A percentile compares a stretch with the other conserved stretches of the same genome.
Conservation (phyloP, 2,113 vertebrate species). For the Prinia subflava region DNA sequence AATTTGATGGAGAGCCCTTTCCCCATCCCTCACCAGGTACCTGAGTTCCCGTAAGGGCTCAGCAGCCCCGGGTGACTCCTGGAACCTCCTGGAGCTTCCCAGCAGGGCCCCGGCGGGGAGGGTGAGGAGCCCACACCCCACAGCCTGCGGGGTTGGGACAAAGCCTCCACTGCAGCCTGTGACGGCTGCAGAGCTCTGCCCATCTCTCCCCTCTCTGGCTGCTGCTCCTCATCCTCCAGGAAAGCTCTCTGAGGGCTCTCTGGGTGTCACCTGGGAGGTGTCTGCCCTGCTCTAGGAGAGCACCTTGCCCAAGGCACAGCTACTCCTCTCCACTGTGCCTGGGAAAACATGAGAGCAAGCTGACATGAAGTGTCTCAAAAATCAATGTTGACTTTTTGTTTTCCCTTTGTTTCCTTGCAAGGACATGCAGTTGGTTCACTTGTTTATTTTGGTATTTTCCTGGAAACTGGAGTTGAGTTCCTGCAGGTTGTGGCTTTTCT, state of each 20-base stretch:
- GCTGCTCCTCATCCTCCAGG: neutral
- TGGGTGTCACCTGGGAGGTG: rapidly evolving
- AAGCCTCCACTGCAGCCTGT: too few species aligned
- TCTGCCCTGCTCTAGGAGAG: neutral
- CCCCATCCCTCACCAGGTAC: neutral
- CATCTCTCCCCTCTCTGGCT: neutral
- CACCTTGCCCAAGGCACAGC: neutral
- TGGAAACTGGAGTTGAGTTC: neutral
- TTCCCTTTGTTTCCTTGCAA: neutral
- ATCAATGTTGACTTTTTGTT: neutral
- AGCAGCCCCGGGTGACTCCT: neutral
- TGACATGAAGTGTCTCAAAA: rapidly evolving
- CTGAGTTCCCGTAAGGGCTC: slow-evolving; percentile 18
- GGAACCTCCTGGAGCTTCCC: neutral
- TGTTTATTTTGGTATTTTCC: neutral
- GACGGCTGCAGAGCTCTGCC: neutral
- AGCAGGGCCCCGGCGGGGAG: neutral
- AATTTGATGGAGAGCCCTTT: slow-evolving; percentile 27
- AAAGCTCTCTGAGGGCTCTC: neutral
- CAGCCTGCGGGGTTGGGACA: too few species aligned
- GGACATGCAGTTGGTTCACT: neutral
- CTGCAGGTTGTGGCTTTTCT: neutral
- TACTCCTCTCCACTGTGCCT: rapidly evolving
- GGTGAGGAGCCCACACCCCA: neutral
- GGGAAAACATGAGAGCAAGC: rapidly evolving